Base-by-base conservation (phyloP, 2,113 vertebrate species). In the Melanocharis versteri region DNA sequence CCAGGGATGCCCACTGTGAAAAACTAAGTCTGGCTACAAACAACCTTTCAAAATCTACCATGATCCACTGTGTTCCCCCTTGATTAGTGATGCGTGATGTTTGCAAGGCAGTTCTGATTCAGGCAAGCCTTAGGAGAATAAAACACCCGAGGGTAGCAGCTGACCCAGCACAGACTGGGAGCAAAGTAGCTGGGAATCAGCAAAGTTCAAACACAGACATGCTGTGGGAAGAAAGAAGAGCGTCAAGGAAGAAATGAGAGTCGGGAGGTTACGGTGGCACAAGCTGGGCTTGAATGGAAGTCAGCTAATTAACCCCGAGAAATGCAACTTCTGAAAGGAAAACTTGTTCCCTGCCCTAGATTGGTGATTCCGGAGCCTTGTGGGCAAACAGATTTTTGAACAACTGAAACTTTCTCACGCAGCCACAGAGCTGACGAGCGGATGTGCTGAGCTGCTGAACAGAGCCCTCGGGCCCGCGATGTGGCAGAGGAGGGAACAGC, bases 291-390 rank as follows among this genome's bases (percentile, higher is more conserved):
- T 79, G 89, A 90, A 94, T 93, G 72, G 64, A 60, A 95, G 84
- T 27, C 70, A 87, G 91, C 76, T 91, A 78, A 92, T 94, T 91
- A 94, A 94, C 87, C 70, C 72, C 23, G 11, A 84, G 94, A 71
- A 93, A 94, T 28, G 57, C 70, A 88, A 12, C 58, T 86, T 44
- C 3, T 61, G 62, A 96, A 88, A 94, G 70, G 68, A 37, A 90
- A 94, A 85, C 75, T 85, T 86, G 68, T 83, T 85, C 62, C 13
- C 61, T 61, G 83, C 75, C 82, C 23, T 26, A 83, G n/a, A 70
- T 39, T 75, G 54, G 40, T 4, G 42, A 94, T n/a, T 90, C 70
- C 1, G 0, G 69, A 85, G 78, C 81, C 78, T 66, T 57, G 71
- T 76, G 84, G 71, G 83, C 92, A 95, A 93, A 87, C 0, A 48